Evolutionary conservation across 2,113 vertebrate genomes (phyloP), one percentile per base, ranked within the genome.

Genomic region (Upupa epops): DNA sequence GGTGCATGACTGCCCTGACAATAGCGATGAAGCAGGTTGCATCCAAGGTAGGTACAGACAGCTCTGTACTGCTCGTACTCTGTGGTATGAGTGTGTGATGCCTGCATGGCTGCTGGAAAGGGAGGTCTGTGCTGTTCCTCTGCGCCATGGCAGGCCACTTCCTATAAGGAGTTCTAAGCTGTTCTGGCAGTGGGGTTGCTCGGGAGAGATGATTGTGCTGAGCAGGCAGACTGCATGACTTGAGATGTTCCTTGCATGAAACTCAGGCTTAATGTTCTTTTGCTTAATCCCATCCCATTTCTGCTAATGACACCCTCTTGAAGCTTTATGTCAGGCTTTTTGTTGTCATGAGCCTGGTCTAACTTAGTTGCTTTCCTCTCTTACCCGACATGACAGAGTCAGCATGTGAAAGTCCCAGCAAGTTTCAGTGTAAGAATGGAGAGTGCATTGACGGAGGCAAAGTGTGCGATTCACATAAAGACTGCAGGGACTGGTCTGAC

Each of bases 401-500:
- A 77, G 98, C 98, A 88, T 99, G 99, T 91, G 98, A 99, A 70
- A 98, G 98, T 80, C 98, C 98, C 22, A 97, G 94, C 93, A 99
- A 98, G 96, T 99, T 99, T 97, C 98, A 98, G 97, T 99, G 99
- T 97, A 98, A 98, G 97, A 99, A 98, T 92, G 99, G 99, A 73
- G 98, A 99, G 97, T 99, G 99, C 95, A 98, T 99, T 82, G 98
- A 99, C 97, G 97, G 97, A 98, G 97, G 95, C 97, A 99, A 98
- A 97, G 98, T 99, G 98, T 99, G 99, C 83, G 98, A 99, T 97
- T 97, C 97, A 51, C 98, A 98, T 80, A 99, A 97, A 93, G 99
- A 99, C 98, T 99, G 99, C 98, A 98, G 98, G 92, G 99, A 99
- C 97, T 98, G 98, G 99, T 99, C 99, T 37, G 99, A 99, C 90